phyloP scores from a whole-genome alignment of 1,140 invertebrate genomes.

The Scaptomyza pallida region DNA sequence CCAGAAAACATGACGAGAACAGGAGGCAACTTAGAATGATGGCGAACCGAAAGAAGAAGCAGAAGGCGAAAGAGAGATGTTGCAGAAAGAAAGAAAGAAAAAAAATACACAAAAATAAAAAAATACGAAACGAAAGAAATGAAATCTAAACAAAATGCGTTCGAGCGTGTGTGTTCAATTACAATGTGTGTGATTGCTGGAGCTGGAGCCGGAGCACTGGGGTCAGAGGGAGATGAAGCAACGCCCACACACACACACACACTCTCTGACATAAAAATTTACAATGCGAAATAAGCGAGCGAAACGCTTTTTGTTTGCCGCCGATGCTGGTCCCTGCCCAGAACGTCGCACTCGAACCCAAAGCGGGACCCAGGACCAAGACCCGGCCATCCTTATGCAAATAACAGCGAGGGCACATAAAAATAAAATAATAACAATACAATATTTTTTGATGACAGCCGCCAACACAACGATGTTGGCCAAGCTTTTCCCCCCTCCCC shows the following conservation, averaged over 20 bases:
- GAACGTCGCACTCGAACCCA: constrained; percentile 40
- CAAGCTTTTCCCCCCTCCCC: constrained; percentile 2
- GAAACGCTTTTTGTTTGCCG: constrained; percentile 61
- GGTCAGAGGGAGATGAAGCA: constrained; percentile 30
- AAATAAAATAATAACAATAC: constrained; percentile 83
- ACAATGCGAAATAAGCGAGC: constrained; percentile 81
- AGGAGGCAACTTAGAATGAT: constrained; percentile 40
- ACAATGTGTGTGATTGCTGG: constrained; percentile 83
- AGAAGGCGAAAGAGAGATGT: constrained; percentile 10
- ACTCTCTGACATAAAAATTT: constrained; percentile 71
- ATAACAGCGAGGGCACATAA: constrained; percentile 72
- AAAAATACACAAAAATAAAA: constrained; percentile 27
- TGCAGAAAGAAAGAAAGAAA: constrained; percentile 18
- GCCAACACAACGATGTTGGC: constrained; percentile 47
- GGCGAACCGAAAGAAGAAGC: constrained; percentile 15
- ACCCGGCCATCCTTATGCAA: constrained; percentile 74
- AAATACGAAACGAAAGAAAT: constrained; percentile 55
- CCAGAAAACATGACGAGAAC: constrained; percentile 37
- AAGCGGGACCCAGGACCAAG: constrained; percentile 34
- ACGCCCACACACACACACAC: constrained; percentile 39
- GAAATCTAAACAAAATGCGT: constrained; percentile 83
- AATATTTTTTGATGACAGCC: constrained; percentile 82
- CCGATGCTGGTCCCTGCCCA: constrained; percentile 27
- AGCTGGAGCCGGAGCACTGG: constrained; percentile 13
- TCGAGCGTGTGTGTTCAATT: constrained; percentile 83